Evolutionary conservation across 2,113 vertebrate species (phyloP).

Genomic region (Ageneiosus marmoratus): DNA sequence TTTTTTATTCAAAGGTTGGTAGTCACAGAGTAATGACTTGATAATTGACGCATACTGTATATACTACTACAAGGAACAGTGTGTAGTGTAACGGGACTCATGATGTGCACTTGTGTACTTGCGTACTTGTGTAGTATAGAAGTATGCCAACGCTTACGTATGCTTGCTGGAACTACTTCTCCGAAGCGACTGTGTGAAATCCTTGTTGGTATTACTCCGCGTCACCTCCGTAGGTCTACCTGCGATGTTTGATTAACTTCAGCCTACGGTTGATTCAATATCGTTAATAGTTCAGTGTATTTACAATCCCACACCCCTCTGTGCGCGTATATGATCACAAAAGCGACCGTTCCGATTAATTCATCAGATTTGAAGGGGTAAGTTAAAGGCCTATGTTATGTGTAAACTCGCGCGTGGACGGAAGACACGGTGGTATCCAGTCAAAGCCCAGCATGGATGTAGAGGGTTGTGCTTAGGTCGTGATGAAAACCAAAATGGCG

Average conservation of each 20-base stretch:
- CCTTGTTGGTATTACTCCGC: constrained; percentile 46
- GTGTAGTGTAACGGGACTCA: background rate
- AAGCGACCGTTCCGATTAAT: background rate
- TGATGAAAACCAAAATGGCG: constrained; percentile 79
- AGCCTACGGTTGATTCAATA: background rate
- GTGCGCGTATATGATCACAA: background rate
- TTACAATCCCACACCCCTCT: background rate
- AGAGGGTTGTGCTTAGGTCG: constrained; percentile 67
- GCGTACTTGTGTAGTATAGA: background rate
- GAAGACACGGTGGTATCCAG: constrained; percentile 22
- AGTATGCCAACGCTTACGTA: constrained; percentile 35
- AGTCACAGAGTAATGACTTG: background rate
- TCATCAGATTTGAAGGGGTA: background rate
- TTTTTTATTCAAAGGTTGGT: too few species aligned
- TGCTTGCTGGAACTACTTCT: constrained; percentile 42
- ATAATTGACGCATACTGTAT: background rate
- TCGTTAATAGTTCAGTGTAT: background rate
- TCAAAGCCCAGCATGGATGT: constrained; percentile 39
- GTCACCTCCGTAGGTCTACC: constrained; percentile 44
- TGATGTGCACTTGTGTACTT: background rate
- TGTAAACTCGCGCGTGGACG: constrained; percentile 27
- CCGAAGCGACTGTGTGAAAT: constrained; percentile 39
- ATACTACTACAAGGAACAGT: background rate
- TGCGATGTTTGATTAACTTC: constrained; percentile 27
- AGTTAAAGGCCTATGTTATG: constrained; percentile 44